phyloP scores from a whole-genome alignment of 2,797 vertebrate genomes.

The Periophthalmus magnuspinnatus region DNA sequence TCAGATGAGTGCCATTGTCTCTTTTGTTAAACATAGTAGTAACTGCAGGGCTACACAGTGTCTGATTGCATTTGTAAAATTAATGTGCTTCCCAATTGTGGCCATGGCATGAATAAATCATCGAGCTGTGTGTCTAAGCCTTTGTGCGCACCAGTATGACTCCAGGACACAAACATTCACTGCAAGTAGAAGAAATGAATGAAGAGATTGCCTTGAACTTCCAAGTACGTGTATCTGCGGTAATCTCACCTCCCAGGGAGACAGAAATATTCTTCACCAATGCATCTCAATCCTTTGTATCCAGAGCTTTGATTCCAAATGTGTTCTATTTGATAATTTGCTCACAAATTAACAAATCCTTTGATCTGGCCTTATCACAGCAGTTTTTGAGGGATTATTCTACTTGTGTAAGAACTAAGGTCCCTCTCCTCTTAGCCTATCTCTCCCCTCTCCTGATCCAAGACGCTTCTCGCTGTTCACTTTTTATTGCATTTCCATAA shows the following conservation, averaged over 20 bases:
- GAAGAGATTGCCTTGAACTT: conserved; percentile 5
- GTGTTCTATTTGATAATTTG: conserved; percentile 13
- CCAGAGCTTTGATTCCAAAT: conserved; percentile 9
- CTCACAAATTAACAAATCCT: conserved; percentile 43
- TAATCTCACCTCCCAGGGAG: conserved; percentile 14
- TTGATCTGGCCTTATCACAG: conserved; percentile 63
- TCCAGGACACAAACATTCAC: background rate
- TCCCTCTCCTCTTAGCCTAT: conserved; percentile 36
- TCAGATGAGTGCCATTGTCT: conserved; percentile 6
- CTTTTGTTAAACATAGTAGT: conserved; percentile 23
- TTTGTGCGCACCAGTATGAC: background rate
- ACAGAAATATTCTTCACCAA: conserved; percentile 15
- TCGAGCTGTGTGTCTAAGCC: conserved; percentile 10
- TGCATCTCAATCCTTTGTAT: conserved; percentile 8
- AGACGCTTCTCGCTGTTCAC: conserved; percentile 46
- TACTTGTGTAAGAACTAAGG: conserved; percentile 55
- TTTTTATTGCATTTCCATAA: conserved; percentile 46
- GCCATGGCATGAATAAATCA: conserved; percentile 45
- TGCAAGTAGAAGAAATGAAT: background rate
- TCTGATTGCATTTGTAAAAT: conserved; percentile 46
- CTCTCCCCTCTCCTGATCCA: conserved; percentile 55
- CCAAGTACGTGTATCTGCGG: background rate
- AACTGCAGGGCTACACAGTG: conserved; percentile 18
- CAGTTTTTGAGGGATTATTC: conserved; percentile 65
- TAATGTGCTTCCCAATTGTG: conserved; percentile 31